These are phyloP conservation scores for Drosophila seguyi DNA, from an alignment of 1,140 invertebrate genomes.

Conservation along the genomic window DNA sequence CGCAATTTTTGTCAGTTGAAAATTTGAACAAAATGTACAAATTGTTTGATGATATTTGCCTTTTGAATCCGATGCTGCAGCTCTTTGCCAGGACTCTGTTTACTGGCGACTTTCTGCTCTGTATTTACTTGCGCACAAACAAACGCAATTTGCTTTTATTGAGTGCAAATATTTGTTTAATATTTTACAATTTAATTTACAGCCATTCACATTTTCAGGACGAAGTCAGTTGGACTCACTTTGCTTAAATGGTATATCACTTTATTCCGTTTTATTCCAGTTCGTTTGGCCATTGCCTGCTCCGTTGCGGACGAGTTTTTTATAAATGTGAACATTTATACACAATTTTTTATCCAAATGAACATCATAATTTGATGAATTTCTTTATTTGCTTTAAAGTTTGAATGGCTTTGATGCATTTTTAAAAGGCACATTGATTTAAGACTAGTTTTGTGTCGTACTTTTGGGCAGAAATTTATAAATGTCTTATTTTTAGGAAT, in stretches of 20 bases:
- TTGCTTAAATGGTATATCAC: slow-evolving; percentile 39
- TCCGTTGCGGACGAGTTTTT: slow-evolving; percentile 11
- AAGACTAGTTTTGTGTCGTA: not conserved
- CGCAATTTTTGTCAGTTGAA: slow-evolving; percentile 42
- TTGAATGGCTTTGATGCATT: slow-evolving; percentile 40
- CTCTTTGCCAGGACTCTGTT: slow-evolving; percentile 34
- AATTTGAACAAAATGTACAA: slow-evolving; percentile 54
- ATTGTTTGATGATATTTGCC: slow-evolving; percentile 69
- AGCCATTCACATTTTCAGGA: slow-evolving; percentile 35
- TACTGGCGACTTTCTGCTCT: slow-evolving; percentile 54
- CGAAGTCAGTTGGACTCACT: slow-evolving; percentile 22
- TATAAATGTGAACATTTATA: slow-evolving; percentile 8
- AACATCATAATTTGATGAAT: slow-evolving; percentile 22
- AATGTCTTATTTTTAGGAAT: too few species aligned
- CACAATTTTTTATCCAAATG: not conserved
- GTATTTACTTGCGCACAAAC: slow-evolving; percentile 62
- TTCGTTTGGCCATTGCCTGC: slow-evolving; percentile 11
- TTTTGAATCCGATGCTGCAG: slow-evolving; percentile 44
- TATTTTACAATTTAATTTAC: slow-evolving; percentile 74
- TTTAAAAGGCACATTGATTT: slow-evolving; percentile 21
- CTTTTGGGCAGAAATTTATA: not conserved
- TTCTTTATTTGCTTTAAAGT: slow-evolving; percentile 36
- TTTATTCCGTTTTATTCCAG: slow-evolving; percentile 25
- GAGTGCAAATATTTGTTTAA: slow-evolving; percentile 76
- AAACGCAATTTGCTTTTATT: slow-evolving; percentile 75